Evolutionary conservation across 2,797 vertebrate species (phyloP), one percentile per base, ranked within the genome.

Genomic region (Cyprinodon diabolis): DNA sequence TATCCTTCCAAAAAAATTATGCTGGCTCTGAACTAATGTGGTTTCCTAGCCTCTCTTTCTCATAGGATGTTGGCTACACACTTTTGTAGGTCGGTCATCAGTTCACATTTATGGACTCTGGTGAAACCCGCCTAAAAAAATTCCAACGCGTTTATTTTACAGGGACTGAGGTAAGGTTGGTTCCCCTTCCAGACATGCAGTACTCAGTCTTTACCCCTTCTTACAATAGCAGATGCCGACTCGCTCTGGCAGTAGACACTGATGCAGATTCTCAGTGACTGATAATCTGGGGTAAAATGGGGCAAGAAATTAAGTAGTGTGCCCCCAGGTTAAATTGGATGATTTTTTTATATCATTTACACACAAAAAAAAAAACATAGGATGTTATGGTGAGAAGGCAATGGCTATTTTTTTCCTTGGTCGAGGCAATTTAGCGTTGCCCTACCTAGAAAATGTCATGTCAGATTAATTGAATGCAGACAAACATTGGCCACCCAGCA

Each of bases 391-490:
- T 5, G 40, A 19, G 40, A 63, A 63, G 23, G 58, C 66, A 37
- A 37, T 15, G 54, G 9, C 0, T 30, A 19, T 54, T 71, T 70
- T 13, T 45, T 74, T 66, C 74, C 17, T 58, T 67, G 54, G 69
- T 4, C 40, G 4, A 66, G 74, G 69, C 35, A 35, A 48, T 17
- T 21, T 68, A 17, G 47, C 51, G 67, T 55, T 67, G 62, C 19
- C 5, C 58, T 35, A 19, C 49, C 45, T 35, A 71, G 67, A n/a
- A 79, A 73, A 78, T 72, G 69, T 76, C 47, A 66, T 15, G 75
- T 69, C 60, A 70, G 67, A 76, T 77, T 81, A 52, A 84, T 74
- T 55, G 78, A 49, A 52, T 3, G 7, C 19, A 68, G 45, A 15
- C 74, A 84, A 78, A 79, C 45, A 9, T 48, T 48, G 11, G 55